phyloP scores from a whole-genome alignment of 1,140 invertebrate species.

The Dendroctonus valens region DNA sequence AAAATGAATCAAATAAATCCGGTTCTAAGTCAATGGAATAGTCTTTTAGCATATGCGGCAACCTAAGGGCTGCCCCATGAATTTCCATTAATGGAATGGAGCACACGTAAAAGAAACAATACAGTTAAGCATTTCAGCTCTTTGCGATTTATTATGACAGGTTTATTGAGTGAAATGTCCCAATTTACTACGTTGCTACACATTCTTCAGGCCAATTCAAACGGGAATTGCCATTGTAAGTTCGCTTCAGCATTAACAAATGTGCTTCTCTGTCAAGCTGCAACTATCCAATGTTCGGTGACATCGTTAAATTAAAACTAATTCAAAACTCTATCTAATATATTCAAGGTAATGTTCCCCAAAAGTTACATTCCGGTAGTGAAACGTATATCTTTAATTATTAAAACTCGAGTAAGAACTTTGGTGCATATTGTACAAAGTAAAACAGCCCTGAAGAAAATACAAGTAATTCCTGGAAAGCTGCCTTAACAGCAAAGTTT shows the following conservation, averaged over 20 bases:
- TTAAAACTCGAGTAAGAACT: background rate
- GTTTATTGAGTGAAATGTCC: conserved; percentile 15
- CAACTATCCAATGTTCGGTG: background rate
- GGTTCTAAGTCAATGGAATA: no score
- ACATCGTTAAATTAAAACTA: background rate
- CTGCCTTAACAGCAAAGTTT: background rate
- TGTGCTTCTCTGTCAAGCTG: background rate
- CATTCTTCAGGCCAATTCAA: background rate
- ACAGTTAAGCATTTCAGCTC: conserved; percentile 16
- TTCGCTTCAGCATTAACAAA: background rate
- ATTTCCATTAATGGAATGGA: conserved; percentile 26
- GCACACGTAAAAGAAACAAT: background rate
- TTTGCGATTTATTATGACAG: conserved; percentile 20
- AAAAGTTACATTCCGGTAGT: background rate
- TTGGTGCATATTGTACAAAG: background rate
- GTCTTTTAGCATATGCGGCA: conserved; percentile 4
- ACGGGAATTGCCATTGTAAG: background rate
- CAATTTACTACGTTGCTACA: conserved; percentile 7
- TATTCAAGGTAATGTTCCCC: background rate
- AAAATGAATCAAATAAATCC: no score
- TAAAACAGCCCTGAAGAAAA: background rate
- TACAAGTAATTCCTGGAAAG: background rate
- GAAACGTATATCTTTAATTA: background rate
- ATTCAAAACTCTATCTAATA: background rate
- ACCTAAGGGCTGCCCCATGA: background rate